Conservation (phyloP, 2,888 invertebrate genomes). For the Agrotis exclamationis region DNA sequence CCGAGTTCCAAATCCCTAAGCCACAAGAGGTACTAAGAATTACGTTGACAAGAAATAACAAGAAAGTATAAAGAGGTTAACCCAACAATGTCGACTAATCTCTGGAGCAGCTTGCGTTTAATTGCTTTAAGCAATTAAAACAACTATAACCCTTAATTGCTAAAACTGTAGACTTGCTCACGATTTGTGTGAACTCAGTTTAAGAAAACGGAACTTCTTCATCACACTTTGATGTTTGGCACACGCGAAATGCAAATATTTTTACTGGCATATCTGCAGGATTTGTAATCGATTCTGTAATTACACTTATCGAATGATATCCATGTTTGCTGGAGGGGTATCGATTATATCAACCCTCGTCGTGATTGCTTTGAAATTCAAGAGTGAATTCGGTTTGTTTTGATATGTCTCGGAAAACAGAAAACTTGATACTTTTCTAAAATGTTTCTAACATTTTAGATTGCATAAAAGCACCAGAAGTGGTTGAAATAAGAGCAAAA, state of each 20-base stretch:
- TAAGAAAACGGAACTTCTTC: conserved; percentile 41
- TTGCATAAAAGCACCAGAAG: background rate
- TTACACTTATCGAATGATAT: conserved; percentile 56
- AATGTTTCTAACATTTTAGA: conserved; percentile 6
- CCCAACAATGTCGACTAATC: conserved; percentile 28
- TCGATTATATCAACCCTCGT: conserved; percentile 43
- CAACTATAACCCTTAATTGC: conserved; percentile 54
- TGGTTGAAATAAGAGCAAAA: background rate
- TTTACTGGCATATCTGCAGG: conserved; percentile 53
- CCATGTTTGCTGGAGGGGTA: conserved; percentile 49
- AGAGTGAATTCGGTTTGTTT: conserved; percentile 41
- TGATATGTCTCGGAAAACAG: conserved; percentile 8
- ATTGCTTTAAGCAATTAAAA: conserved; percentile 53
- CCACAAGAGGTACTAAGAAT: conserved; percentile 4
- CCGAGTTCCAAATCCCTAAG: background rate
- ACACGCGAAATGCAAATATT: conserved; percentile 61
- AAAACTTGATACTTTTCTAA: background rate
- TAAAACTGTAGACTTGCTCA: conserved; percentile 21
- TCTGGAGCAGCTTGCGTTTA: conserved; percentile 45
- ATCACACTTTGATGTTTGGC: conserved; percentile 39
- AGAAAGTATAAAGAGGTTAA: conserved; percentile 24
- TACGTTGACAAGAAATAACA: conserved; percentile 37
- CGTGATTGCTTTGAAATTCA: conserved; percentile 31
- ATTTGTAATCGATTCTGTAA: conserved; percentile 62
- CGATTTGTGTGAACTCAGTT: conserved; percentile 35